Base-by-base conservation (phyloP, 2,113 vertebrate genomes). In the Hyaena hyaena region DNA sequence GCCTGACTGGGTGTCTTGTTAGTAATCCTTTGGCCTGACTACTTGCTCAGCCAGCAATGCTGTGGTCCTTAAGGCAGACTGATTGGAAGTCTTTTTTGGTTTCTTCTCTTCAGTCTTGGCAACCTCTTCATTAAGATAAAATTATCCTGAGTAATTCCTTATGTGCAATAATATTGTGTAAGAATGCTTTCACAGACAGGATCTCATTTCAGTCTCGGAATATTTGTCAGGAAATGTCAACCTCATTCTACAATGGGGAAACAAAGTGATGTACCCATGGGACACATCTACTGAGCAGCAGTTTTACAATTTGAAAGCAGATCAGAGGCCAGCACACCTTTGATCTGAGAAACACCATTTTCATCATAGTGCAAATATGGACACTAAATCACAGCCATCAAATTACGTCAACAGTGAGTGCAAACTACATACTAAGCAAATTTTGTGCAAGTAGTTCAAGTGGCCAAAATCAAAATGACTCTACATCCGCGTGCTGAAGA, bases 401-500 rank as follows among this genome's bases (percentile, higher is more conserved):
- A 80, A 84, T 92, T 17, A 80, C 55, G 31, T 90, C n/a, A 92
- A 45, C 28, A 86, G 26, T 66, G 50, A 80, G 11, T 10, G 8
- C 8, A 45, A 55, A 65, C 19, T 16, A 53, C 31, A 86, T 50
- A 83, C 26, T 43, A 61, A 83, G 21, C 19, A 69, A 10, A 19
- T 61, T 88, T 69, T 81, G 53, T 8, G 7, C 65, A 88, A 89
- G 55, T 50, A 55, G 82, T 76, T 93, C 68, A 91, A 73, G 79
- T 28, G 35, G 26, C 23, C 81, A 43, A 74, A 48, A 73, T 94
- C 73, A 87, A 93, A 45, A 71, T 26, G 80, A 69, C 74, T 97
- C 98, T 88, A 85, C 73, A 65, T 96, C 96, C 89, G 96, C 61
- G 21, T 91, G 87, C 96, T 95, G 58, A 97, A 98, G 97, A 97